phyloP scores from a whole-genome alignment of 1,140 invertebrate species.

The Orchesella cincta region DNA sequence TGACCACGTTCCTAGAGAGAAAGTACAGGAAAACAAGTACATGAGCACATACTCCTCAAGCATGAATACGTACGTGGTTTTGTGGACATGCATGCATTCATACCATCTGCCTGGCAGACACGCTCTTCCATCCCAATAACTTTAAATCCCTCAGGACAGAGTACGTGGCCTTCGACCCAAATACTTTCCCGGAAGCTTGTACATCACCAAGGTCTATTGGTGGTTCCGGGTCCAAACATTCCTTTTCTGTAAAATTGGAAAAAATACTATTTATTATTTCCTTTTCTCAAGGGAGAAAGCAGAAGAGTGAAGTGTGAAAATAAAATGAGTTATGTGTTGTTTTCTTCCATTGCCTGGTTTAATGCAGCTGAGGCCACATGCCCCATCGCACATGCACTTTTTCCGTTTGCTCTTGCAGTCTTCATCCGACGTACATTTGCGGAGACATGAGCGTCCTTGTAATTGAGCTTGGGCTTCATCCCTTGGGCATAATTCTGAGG shows the following conservation, averaged over 20 bases:
- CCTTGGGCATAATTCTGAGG: conserved; percentile 76
- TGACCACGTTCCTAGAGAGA: conserved; percentile 80
- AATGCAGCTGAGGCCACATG: conserved; percentile 95
- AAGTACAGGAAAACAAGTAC: too few species aligned
- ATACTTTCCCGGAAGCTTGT: conserved; percentile 70
- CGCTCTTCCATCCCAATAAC: conserved; percentile 82
- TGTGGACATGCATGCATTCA: too few species aligned
- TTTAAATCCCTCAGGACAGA: conserved; percentile 82
- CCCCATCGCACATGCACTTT: conserved; percentile 92
- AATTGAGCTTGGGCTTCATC: conserved; percentile 71
- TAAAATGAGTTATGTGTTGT: too few species aligned
- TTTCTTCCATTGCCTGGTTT: conserved; percentile 75
- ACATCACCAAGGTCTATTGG: conserved; percentile 70
- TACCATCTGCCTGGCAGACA: conserved; percentile 72
- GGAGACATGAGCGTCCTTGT: conserved; percentile 79
- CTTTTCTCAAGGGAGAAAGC: background rate
- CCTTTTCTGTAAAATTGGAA: conserved; percentile 76
- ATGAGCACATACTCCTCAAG: too few species aligned
- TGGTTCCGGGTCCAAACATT: conserved; percentile 74
- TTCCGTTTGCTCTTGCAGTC: conserved; percentile 97
- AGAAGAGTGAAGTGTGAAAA: background rate
- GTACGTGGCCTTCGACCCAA: conserved; percentile 79
- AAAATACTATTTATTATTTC: conserved; percentile 40
- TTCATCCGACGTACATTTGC: conserved; percentile 89
- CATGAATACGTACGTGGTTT: too few species aligned